Evolutionary conservation across 1,140 invertebrate species (phyloP).

Genomic region (Musca domestica): DNA sequence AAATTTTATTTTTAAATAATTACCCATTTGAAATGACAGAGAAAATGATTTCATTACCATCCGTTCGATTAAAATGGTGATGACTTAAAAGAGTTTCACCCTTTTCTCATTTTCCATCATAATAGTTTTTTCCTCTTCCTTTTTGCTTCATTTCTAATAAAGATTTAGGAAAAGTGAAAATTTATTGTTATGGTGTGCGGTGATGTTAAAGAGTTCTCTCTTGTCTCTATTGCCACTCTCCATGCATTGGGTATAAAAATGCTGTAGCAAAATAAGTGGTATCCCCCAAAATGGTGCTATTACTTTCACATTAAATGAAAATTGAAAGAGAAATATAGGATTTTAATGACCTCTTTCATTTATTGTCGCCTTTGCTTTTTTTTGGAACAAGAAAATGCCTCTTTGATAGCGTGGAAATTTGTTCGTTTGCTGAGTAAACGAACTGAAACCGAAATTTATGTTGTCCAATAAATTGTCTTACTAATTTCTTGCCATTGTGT

Average conservation of each 20-base stretch:
- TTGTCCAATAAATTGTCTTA: too few species aligned
- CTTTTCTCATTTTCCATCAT: neutral
- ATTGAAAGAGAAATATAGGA: slow-evolving; percentile 10
- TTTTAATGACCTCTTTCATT: slow-evolving; percentile 13
- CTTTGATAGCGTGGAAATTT: too few species aligned
- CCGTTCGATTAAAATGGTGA: neutral
- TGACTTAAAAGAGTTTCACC: neutral
- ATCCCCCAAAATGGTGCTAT: neutral
- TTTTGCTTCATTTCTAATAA: too few species aligned
- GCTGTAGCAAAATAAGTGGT: too few species aligned
- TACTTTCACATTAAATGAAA: slow-evolving; percentile 14
- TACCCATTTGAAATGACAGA: neutral
- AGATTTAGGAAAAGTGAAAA: neutral
- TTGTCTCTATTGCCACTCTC: neutral
- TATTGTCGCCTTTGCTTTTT: too few species aligned
- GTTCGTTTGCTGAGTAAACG: too few species aligned
- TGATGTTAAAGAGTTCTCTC: neutral
- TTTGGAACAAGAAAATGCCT: too few species aligned
- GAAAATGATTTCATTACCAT: neutral
- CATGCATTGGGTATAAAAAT: neutral
- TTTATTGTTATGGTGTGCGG: slow-evolving; percentile 2
- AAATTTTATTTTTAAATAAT: slow-evolving; percentile 12
- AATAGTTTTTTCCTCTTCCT: neutral
- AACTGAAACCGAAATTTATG: too few species aligned
- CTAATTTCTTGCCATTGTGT: too few species aligned